A percentile compares a stretch with the other conserved stretches of the same genome.
Evolutionary conservation across 37 sponge, comb jelly and placozoan species (phyloP).

Genomic region (Haliclona indistincta): DNA sequence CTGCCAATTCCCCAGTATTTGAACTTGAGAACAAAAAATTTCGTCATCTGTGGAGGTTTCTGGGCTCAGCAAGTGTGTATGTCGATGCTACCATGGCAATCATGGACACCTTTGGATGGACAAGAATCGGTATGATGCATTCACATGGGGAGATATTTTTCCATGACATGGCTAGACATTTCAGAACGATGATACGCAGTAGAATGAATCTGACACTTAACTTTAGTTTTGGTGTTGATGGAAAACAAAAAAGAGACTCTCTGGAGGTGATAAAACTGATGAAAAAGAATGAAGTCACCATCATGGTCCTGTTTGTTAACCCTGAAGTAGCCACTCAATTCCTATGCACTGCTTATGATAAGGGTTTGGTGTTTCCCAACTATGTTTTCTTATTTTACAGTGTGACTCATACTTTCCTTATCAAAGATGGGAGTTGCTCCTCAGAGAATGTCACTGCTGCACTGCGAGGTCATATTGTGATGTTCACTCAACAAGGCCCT

Average conservation of each 20-base stretch:
- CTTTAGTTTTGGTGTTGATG: not conserved
- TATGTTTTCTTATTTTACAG: not conserved
- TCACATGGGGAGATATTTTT: not conserved
- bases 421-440: no score
- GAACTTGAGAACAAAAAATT: not conserved
- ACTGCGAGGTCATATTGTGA: not conserved
- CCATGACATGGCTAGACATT: not conserved
- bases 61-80: not conserved
- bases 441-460: no score
- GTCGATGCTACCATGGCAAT: not conserved
- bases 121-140: not conserved
- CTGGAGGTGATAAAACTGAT: not conserved
- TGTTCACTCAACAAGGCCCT: not conserved
- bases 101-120: not conserved
- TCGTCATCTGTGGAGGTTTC: slow-evolving; percentile 8
- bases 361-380: slow-evolving; percentile 1
- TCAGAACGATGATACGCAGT: not conserved
- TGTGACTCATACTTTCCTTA: no score
- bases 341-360: not conserved
- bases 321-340: not conserved
- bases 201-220: not conserved
- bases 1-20: slow-evolving; percentile 1
- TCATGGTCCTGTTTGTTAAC: not conserved
- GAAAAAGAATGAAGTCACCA: not conserved
- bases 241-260: not conserved